Conservation (phyloP, 2,888 invertebrate genomes). For the Machimus rusticus region DNA sequence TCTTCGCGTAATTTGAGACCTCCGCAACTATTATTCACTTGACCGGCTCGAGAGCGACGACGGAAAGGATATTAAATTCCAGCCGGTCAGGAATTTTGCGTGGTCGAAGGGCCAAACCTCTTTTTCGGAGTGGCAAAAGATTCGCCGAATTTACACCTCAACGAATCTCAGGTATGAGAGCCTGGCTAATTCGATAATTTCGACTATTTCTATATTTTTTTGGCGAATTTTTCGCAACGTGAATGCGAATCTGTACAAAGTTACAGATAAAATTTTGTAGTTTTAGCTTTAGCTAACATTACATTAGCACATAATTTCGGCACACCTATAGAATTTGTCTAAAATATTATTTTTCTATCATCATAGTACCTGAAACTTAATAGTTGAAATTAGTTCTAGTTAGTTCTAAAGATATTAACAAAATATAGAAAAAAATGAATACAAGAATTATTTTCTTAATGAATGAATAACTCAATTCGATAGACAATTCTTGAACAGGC, state of each 20-base stretch:
- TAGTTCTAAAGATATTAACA: too few species aligned
- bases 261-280: not conserved
- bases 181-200: not conserved
- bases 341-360: too few species aligned
- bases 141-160: not conserved
- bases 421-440: too few species aligned
- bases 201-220: not conserved
- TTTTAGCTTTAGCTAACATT: too few species aligned
- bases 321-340: too few species aligned
- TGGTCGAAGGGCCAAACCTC: not conserved
- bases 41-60: not conserved
- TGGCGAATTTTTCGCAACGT: not conserved
- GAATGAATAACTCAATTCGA: too few species aligned
- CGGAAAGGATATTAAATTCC: slow-evolving; percentile 16
- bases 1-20: slow-evolving; percentile 20
- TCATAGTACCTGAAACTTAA: too few species aligned
- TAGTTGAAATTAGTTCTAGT: too few species aligned
- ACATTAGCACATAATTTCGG: too few species aligned
- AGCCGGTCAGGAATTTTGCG: not conserved
- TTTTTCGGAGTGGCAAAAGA: not conserved
- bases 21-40: not conserved
- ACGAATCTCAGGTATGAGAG: not conserved
- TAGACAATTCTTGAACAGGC: too few species aligned
- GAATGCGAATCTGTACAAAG: not conserved
- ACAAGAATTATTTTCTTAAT: too few species aligned